Conservation (phyloP, 2,113 vertebrate genomes). For the Ceyx cyanopectus region DNA sequence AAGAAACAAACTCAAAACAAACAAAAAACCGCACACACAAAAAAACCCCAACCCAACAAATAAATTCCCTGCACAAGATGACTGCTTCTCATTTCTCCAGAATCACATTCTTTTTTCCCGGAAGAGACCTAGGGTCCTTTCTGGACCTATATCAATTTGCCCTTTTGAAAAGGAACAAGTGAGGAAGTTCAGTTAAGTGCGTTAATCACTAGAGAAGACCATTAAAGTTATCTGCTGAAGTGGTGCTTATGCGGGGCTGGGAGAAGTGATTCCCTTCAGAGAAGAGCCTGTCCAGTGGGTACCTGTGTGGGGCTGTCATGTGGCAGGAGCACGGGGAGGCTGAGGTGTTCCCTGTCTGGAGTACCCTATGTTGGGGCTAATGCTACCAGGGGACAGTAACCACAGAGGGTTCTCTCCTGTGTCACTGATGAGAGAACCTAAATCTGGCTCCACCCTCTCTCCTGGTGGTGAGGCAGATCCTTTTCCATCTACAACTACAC, state of each 20-base stretch:
- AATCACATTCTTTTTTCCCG: neutral
- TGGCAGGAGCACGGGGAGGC: fast-evolving
- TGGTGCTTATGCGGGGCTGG: fast-evolving
- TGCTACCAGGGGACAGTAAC: fast-evolving
- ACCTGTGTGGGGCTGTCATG: neutral
- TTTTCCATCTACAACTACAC: neutral
- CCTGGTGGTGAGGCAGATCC: neutral
- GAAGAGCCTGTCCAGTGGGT: neutral
- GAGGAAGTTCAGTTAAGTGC: neutral
- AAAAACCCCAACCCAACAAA: neutral
- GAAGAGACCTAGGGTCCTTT: neutral
- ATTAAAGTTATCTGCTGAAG: neutral
- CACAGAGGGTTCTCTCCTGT: fast-evolving
- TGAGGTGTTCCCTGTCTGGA: neutral
- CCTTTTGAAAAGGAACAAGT: neutral
- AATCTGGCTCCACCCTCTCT: neutral
- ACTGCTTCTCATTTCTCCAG: neutral
- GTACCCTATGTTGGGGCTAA: fast-evolving
- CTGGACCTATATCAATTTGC: neutral
- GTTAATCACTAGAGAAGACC: no score
- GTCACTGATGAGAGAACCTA: neutral
- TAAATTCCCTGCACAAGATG: neutral
- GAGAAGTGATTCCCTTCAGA: neutral
- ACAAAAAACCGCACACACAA: no score
- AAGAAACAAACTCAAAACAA: neutral